These are phyloP conservation scores for Deroplatys truncata DNA, from an alignment of 2,888 invertebrate genomes.

Conservation along the genomic window DNA sequence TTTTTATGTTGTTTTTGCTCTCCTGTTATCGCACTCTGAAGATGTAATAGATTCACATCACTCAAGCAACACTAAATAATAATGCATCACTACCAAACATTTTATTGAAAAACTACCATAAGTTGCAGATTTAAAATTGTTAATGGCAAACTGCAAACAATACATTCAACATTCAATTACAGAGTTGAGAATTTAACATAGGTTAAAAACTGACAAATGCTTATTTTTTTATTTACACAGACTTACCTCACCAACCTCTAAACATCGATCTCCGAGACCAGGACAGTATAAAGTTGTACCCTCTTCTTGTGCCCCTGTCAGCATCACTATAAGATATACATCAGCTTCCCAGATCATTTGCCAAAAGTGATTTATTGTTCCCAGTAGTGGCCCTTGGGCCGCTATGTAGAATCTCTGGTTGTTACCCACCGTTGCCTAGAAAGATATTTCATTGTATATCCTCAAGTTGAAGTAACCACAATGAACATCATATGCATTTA, in stretches of 20 bases:
- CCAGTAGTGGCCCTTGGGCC: constrained; percentile 62
- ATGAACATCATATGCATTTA: background rate
- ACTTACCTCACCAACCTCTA: constrained; percentile 62
- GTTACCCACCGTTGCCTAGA: constrained; percentile 75
- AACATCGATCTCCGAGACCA: constrained; percentile 52
- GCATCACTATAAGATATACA: constrained; percentile 73
- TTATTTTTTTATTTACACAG: background rate
- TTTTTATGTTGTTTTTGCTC: too few relatives aligned
- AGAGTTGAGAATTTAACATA: too few relatives aligned
- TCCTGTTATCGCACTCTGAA: too few relatives aligned
- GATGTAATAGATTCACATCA: too few relatives aligned
- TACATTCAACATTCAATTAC: too few relatives aligned
- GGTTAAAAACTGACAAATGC: too few relatives aligned
- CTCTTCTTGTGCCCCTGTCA: constrained; percentile 57
- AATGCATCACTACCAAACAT: too few relatives aligned
- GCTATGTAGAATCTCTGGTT: constrained; percentile 83
- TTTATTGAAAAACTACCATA: too few relatives aligned
- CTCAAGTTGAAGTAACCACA: background rate
- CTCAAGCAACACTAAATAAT: too few relatives aligned
- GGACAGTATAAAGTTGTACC: constrained; percentile 55
- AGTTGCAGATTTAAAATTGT: too few relatives aligned
- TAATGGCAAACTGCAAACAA: too few relatives aligned
- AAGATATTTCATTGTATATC: background rate
- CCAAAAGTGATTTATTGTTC: constrained; percentile 71
- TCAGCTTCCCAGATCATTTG: constrained; percentile 88